Percentiles rank a stretch among this genome's conserved stretches.
phyloP scores from a whole-genome alignment of 2,888 invertebrate genomes.

The Dinocampus coccinellae region DNA sequence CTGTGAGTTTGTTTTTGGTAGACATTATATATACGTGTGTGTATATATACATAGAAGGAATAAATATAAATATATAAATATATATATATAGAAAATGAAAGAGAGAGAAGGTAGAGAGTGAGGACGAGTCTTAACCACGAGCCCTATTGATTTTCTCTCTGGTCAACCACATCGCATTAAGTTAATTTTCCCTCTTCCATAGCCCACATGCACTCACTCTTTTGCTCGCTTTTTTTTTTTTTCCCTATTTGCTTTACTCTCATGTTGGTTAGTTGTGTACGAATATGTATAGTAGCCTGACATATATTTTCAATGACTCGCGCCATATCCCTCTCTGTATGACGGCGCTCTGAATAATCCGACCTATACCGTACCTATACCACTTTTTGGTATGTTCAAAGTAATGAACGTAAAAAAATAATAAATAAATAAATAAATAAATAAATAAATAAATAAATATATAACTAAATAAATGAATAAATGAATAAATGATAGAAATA shows the following conservation, averaged over 20 bases:
- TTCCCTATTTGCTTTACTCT: too few relatives aligned
- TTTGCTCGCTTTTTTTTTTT: neutral
- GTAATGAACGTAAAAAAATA: neutral
- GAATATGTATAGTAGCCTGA: neutral
- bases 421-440: neutral
- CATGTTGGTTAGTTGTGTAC: neutral
- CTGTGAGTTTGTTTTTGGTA: neutral
- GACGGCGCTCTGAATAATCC: neutral
- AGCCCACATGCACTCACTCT: conserved; percentile 29
- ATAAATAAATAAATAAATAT: neutral
- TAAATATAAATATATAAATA: conserved; percentile 6
- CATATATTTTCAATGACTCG: neutral
- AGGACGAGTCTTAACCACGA: conserved; percentile 39
- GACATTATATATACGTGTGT: neutral
- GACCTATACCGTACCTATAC: neutral
- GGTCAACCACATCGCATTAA: conserved; percentile 49
- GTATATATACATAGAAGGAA: neutral
- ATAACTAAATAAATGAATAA: neutral
- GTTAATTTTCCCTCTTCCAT: conserved; percentile 44
- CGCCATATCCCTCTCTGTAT: neutral
- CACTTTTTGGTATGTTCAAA: neutral
- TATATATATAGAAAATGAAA: neutral
- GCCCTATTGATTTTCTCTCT: conserved; percentile 46
- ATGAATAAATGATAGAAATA: too few relatives aligned
- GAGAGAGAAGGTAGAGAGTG: conserved; percentile 12